Conservation (phyloP, 1,140 invertebrate species). For the Drosophila bipectinata region DNA sequence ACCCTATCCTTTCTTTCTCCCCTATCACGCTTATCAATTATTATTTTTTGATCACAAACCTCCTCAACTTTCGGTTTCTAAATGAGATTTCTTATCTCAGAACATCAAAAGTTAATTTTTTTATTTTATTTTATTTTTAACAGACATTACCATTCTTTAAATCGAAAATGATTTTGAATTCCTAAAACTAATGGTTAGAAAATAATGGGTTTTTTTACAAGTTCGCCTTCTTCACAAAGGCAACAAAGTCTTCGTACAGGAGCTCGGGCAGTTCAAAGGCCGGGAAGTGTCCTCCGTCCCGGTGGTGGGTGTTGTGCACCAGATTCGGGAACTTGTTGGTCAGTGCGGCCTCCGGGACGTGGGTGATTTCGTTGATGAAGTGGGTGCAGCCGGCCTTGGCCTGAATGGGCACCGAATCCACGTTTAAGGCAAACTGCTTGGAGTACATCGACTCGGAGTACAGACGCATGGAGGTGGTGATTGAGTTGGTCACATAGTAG, state of each 20-base stretch:
- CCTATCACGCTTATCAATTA: not conserved
- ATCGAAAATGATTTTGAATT: not conserved
- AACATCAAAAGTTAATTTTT: constrained; percentile 22
- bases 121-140: constrained; percentile 13
- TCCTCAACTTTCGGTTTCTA: constrained; percentile 31
- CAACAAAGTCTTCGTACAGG: constrained; percentile 87
- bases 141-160: not conserved
- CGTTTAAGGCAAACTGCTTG: constrained; percentile 74
- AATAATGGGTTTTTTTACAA: constrained; percentile 7
- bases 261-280: constrained; percentile 91
- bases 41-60: not conserved
- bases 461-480: constrained; percentile 90
- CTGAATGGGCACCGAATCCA: constrained; percentile 86
- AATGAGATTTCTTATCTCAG: constrained; percentile 18
- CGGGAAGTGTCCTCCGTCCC: constrained; percentile 93
- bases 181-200: constrained; percentile 7
- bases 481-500: constrained; percentile 92
- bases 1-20: not conserved
- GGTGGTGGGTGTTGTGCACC: constrained; percentile 86
- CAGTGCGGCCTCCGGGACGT: constrained; percentile 86
- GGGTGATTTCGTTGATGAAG: constrained; percentile 87
- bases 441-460: constrained; percentile 88
- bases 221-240: constrained; percentile 61
- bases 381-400: constrained; percentile 88
- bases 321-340: constrained; percentile 87